A percentile compares a stretch with the other conserved stretches of the same genome.
Evolutionary conservation across 2,797 vertebrate species (phyloP).

Genomic region (Rhabdophis nuchalis): DNA sequence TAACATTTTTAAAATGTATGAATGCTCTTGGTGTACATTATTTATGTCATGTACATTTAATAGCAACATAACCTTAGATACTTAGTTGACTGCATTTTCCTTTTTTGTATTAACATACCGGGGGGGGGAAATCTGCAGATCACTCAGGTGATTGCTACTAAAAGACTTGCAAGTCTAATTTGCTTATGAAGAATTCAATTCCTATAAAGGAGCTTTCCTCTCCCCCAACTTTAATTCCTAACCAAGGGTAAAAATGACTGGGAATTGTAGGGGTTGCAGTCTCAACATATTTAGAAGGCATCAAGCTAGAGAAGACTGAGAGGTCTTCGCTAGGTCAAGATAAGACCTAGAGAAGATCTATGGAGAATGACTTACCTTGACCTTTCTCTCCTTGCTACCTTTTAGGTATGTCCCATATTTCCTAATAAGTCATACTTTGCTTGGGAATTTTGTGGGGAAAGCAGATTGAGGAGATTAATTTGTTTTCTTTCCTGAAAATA

Average conservation of each 20-base stretch:
- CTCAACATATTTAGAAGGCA: not conserved
- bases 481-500: not conserved
- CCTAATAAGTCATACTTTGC: not conserved
- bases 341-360: not conserved
- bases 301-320: not conserved
- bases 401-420: not conserved
- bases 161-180: not conserved
- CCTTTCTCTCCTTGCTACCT: not conserved
- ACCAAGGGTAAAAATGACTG: not conserved
- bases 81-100: not conserved
- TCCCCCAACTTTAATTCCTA: not conserved
- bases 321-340: not conserved
- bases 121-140: not conserved
- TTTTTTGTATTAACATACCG: not conserved
- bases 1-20: not conserved
- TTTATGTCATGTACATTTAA: not conserved
- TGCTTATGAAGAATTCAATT: not conserved
- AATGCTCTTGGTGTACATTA: not conserved
- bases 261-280: not conserved
- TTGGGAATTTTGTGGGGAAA: not conserved
- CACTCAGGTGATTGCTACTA: not conserved
- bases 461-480: not conserved
- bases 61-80: not conserved
- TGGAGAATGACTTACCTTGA: not conserved
- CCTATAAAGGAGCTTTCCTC: not conserved